A percentile compares a stretch with the other conserved stretches of the same genome.
Evolutionary conservation across 2,888 invertebrate species (phyloP).

Genomic region (Leptinotarsa haldemani): DNA sequence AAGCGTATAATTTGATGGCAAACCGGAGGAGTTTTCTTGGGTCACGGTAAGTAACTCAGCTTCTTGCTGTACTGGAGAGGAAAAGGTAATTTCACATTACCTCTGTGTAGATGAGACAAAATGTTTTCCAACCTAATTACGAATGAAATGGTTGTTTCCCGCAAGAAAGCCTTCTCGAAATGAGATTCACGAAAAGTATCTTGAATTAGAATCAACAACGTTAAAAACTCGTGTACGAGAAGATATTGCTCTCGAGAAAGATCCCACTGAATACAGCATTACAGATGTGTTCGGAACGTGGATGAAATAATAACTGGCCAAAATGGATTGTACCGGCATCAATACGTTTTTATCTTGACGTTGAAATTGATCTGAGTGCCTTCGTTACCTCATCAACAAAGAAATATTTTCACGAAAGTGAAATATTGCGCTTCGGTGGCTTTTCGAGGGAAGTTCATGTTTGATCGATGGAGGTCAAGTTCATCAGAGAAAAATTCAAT

Average conservation of each 20-base stretch:
- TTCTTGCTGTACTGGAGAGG: background rate
- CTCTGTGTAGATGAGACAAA: background rate
- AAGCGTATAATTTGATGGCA: background rate
- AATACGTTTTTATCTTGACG: slow-evolving; percentile 14
- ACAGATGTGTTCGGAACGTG: slow-evolving; percentile 8
- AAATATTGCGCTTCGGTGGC: slow-evolving; percentile 1
- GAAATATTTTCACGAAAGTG: slow-evolving; percentile 5
- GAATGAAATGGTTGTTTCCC: background rate
- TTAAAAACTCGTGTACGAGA: background rate
- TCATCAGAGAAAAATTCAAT: background rate
- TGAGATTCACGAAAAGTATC: background rate
- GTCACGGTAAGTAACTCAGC: background rate
- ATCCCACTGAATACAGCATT: slow-evolving; percentile 10
- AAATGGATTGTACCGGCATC: background rate
- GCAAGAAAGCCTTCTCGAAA: background rate
- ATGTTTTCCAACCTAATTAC: background rate
- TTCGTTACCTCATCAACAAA: slow-evolving; percentile 5
- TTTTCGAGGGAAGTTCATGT: background rate
- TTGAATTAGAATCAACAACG: slow-evolving; percentile 14
- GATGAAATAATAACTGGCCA: slow-evolving; percentile 5
- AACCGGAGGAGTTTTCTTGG: background rate
- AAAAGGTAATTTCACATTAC: slow-evolving; percentile 12
- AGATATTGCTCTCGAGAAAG: background rate
- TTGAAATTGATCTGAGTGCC: slow-evolving; percentile 1
- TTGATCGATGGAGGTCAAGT: slow-evolving; percentile 8